These are phyloP conservation scores for Lepisosteus osseus DNA, from an alignment of 2,113 vertebrate genomes.

Conservation along the genomic window DNA sequence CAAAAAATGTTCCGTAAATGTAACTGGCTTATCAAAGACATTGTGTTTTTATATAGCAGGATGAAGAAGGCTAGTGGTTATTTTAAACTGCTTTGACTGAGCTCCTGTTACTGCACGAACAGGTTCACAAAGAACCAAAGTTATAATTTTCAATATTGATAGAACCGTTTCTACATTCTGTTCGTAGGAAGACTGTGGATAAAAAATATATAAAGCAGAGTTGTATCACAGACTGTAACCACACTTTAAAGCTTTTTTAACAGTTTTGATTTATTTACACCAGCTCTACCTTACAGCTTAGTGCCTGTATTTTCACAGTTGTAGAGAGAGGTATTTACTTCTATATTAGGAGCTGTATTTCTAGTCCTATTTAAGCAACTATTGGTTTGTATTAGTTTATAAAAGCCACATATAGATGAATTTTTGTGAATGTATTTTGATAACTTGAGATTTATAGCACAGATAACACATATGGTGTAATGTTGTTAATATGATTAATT, in stretches of 20 bases:
- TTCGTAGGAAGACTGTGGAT: constrained; percentile 6
- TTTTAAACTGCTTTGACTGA: no score
- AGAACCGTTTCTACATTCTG: not conserved
- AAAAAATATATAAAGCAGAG: not conserved
- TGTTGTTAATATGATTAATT: not conserved
- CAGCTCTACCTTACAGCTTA: constrained; percentile 10
- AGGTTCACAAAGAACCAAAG: no score
- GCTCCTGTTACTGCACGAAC: no score
- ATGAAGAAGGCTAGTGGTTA: no score
- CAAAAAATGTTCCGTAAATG: no score
- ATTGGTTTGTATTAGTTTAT: constrained; percentile 10
- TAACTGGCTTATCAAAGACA: no score
- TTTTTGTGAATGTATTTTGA: constrained; percentile 22
- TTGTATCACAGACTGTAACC: constrained; percentile 4
- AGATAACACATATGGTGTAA: not conserved
- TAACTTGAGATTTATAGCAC: not conserved
- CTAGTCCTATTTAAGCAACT: not conserved
- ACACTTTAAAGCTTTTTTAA: constrained; percentile 5
- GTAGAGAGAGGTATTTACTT: constrained; percentile 2
- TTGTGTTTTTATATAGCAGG: no score
- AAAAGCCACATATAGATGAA: not conserved
- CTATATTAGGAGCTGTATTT: constrained; percentile 1
- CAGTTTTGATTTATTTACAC: not conserved
- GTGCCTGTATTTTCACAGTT: constrained; percentile 12
- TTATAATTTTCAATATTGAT: constrained; percentile 5